Base-by-base conservation (phyloP, 2,888 invertebrate genomes). In the Lamellibrachia columna region DNA sequence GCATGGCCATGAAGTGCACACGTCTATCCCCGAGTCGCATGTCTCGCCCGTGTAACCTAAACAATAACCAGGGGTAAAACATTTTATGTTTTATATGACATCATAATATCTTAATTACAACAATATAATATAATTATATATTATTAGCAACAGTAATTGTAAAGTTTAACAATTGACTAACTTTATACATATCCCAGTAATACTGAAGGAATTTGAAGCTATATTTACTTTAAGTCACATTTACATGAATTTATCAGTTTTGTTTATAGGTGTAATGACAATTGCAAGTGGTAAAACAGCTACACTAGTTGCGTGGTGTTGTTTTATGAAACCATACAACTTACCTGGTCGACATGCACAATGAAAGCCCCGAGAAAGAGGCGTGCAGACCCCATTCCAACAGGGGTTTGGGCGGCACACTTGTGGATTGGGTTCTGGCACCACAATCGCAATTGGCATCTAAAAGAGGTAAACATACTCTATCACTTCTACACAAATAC, bases 1-100 rank as follows among this genome's bases (percentile, higher is more conserved):
- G 93, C 97, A 97, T 52, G 97, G 96, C 40, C 96, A 95, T 53
- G 96, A 95, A 92, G 96, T 96, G 94, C 97, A 97, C 53, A 97
- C 96, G 93, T 97, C 96, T 28, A 95, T 92, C 1, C 93, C 93
- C 1, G 92, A 55, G n/a, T 94, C 93, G 92, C 94, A 94, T 52
- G 58, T 92, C 11, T 75, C n/a, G 53, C 94, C 94, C 15, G 92
- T 92, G 58, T 93, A 94, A 93, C 95, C 95, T 95, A 94, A 52
- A 90, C 55, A 93, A 90, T 7, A 90, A 91, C 6, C 28, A 75
- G 0, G 15, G 22, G 75, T 75, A 15, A 75, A 7, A 75, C 22
- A 22, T 75, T 22, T 40, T 40, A 40, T 0, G 0, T 40, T 15
- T 22, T 75, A 6, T 55, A 55, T 55, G 55, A 9, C 9, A 9